Evolutionary conservation across 1,140 invertebrate genomes (phyloP), one percentile per base, ranked within the genome.

Genomic region (Conus betulinus): DNA sequence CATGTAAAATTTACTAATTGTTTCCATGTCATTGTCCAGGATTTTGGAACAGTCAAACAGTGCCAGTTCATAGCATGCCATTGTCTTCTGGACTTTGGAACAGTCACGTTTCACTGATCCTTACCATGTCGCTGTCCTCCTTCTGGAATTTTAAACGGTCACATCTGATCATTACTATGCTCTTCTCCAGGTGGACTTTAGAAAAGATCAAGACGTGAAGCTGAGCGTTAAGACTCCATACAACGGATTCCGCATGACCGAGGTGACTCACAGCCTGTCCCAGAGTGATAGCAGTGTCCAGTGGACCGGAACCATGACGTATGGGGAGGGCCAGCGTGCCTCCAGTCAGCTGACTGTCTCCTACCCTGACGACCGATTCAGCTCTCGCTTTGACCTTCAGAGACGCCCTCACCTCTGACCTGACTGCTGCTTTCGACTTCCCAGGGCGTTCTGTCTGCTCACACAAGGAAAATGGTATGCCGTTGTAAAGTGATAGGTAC

Each of bases 361-460:
- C 57, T 23, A 25, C 2, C 82, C 53, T 8, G 55, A 63, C 39
- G 82, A 39, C 27, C 82, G 53, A 11, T 27, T 84, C 82, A 84
- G 82, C 82, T 84, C 25, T 55, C 23, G 57, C 82, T 39, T 84
- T 63, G 82, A 84, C 5, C 55, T 60, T 84, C 82, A 67, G 53
- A 60, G 55, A 13, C 82, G 39, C 82, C 57, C 63, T 63, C 82
- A 84, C 82, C 82, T 84, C 82, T 63, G 82, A 84, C 82, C 82
- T 84, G 6, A 63, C 27, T n/a, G 82, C 57, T 23, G 39, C 55
- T 51, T 60, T 27, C 10, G 82, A 84, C n/a, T 53, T 23, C 13
- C 13, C 82, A 84, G 82, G 53, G 20, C 7, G 53, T 25, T 25
- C 6, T 13, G 23, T 17, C 23, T 10, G 55, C 55, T 53, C 23